These are phyloP conservation scores for Ormyrus pomaceus DNA, from an alignment of 2,888 invertebrate genomes.

Conservation along the genomic window DNA sequence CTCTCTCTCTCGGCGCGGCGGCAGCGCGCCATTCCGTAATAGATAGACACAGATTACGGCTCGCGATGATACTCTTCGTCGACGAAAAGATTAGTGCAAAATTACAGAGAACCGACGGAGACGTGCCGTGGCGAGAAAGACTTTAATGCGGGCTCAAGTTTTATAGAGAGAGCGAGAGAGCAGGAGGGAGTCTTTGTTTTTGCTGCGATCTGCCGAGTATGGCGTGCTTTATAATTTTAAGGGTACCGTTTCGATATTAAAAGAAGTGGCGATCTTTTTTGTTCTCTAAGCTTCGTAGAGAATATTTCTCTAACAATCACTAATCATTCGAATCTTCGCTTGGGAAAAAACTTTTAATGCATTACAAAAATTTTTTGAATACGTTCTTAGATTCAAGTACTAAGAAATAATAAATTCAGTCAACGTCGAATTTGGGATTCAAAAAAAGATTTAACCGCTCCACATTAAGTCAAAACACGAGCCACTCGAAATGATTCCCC, in stretches of 20 bases:
- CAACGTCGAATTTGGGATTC: no score
- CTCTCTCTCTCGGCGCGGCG: neutral
- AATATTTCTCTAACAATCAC: no score
- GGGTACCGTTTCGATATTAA: slow-evolving; percentile 35
- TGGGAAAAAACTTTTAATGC: no score
- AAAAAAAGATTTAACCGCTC: no score
- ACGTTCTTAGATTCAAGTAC: no score
- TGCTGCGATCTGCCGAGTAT: slow-evolving; percentile 57
- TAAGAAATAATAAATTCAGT: no score
- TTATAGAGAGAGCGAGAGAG: neutral
- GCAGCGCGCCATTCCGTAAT: slow-evolving; percentile 59
- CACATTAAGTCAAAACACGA: no score
- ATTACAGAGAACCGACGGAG: slow-evolving; percentile 68
- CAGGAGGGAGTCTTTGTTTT: slow-evolving; percentile 30
- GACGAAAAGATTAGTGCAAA: slow-evolving; percentile 69
- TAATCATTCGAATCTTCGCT: no score
- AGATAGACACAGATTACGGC: slow-evolving; percentile 71
- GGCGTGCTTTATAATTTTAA: slow-evolving; percentile 33
- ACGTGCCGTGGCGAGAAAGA: slow-evolving; percentile 63
- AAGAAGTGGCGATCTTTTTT: slow-evolving; percentile 21
- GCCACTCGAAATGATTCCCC: no score
- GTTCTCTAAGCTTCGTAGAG: neutral
- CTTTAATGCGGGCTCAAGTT: no score
- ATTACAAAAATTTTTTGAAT: no score
- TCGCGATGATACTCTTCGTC: slow-evolving; percentile 68